These are phyloP conservation scores for Tiliacea aurago DNA, from an alignment of 2,888 invertebrate genomes.

Conservation along the genomic window DNA sequence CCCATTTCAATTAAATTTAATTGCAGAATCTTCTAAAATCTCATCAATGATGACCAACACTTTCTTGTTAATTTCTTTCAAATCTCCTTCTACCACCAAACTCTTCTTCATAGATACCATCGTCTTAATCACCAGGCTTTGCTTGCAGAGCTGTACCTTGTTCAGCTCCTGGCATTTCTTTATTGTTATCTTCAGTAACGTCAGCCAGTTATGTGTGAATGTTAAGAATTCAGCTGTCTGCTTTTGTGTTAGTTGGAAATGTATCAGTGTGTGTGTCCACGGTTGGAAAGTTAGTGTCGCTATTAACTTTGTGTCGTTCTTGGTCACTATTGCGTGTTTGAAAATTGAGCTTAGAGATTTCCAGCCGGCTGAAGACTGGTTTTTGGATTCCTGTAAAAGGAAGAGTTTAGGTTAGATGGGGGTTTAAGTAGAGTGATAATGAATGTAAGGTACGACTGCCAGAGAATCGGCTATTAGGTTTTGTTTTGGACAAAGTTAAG, in stretches of 20 bases:
- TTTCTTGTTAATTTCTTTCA: conserved; percentile 73
- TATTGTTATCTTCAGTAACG: conserved; percentile 79
- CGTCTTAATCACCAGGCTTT: conserved; percentile 81
- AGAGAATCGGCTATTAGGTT: background rate
- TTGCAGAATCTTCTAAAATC: conserved; percentile 74
- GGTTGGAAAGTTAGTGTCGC: conserved; percentile 83
- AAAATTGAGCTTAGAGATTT: conserved; percentile 83
- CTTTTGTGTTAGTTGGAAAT: conserved; percentile 84
- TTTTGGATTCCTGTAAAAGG: conserved; percentile 76
- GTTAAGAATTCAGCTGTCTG: conserved; percentile 80
- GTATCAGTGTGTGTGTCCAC: conserved; percentile 84
- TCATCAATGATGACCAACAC: conserved; percentile 75
- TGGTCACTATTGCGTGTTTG: conserved; percentile 81
- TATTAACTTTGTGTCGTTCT: conserved; percentile 80
- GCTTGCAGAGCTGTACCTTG: conserved; percentile 73
- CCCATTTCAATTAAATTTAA: conserved; percentile 47
- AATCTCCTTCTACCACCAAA: conserved; percentile 69
- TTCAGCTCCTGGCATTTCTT: conserved; percentile 74
- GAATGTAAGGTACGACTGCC: background rate
- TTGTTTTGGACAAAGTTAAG: background rate
- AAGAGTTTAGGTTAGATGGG: background rate
- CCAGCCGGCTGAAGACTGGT: conserved; percentile 83
- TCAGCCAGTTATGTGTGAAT: conserved; percentile 82
- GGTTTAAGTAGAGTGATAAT: no score
- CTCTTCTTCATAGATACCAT: conserved; percentile 77